These are phyloP conservation scores for Euthynnus affinis DNA, from an alignment of 2,797 vertebrate genomes.

Conservation along the genomic window DNA sequence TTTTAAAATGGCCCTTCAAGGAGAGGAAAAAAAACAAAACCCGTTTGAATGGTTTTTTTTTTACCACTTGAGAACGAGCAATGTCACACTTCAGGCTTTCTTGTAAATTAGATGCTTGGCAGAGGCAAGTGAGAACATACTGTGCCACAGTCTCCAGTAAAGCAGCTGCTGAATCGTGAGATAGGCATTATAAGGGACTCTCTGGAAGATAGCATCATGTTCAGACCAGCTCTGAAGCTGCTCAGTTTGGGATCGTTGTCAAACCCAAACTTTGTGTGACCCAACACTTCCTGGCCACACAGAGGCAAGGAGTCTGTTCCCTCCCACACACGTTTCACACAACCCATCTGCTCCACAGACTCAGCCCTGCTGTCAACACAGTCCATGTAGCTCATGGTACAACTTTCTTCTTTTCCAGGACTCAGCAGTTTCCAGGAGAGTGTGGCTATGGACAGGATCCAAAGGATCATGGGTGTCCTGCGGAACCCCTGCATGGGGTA, in stretches of 20 bases:
- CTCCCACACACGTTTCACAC: slow-evolving; percentile 66
- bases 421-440: slow-evolving; percentile 91
- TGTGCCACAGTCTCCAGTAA: slow-evolving; percentile 40
- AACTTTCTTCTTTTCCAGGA: slow-evolving; percentile 81
- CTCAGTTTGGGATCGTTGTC: slow-evolving; percentile 70
- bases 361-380: slow-evolving; percentile 70
- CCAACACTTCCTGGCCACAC: slow-evolving; percentile 75
- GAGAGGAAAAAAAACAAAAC: slow-evolving; percentile 5
- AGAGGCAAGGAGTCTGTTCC: slow-evolving; percentile 74
- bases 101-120: slow-evolving; percentile 43
- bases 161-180: slow-evolving; percentile 46
- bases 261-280: slow-evolving; percentile 70
- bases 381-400: slow-evolving; percentile 60
- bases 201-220: slow-evolving; percentile 41
- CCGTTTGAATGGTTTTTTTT: slow-evolving; percentile 9
- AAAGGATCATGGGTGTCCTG: slow-evolving; percentile 90
- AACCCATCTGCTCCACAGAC: slow-evolving; percentile 80
- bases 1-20: slow-evolving; percentile 22
- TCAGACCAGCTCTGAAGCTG: slow-evolving; percentile 59
- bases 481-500: slow-evolving; percentile 88
- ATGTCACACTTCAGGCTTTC: slow-evolving; percentile 27
- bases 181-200: slow-evolving; percentile 33
- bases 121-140: slow-evolving; percentile 43
- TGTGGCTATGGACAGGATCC: slow-evolving; percentile 89
- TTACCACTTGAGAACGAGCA: slow-evolving; percentile 16